Evolutionary conservation across 2,888 invertebrate species (phyloP), one percentile per base, ranked within the genome.

Genomic region (Euclidia mi): DNA sequence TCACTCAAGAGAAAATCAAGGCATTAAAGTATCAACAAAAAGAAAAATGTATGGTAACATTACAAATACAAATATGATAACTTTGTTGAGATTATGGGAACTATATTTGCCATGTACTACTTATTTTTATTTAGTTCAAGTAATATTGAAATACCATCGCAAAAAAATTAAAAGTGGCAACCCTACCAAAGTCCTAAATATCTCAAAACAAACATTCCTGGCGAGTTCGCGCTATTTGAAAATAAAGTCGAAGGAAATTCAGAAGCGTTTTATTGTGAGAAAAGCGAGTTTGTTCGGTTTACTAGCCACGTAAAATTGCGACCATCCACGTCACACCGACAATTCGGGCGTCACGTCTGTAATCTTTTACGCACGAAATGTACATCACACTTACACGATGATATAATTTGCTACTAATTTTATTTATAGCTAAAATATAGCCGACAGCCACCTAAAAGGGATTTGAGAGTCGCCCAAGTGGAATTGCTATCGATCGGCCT

Each of bases 171-270:
- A n/a, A n/a, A n/a, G n/a, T n/a, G n/a, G n/a, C n/a, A n/a, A n/a
- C n/a, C n/a, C n/a, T n/a, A n/a, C n/a, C n/a, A n/a, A 52, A 64
- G 75, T 71, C 75, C 80, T 82, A 84, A 87, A 85, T 82, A 87
- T 88, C 82, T 85, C 79, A 81, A 82, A 86, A 87, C 84, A 88
- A 88, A 88, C 87, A 90, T 87, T 87, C 79, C 83, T 68, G 56
- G 72, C 72, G 76, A 78, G 72, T 80, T 79, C 71, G 60, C 78
- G 75, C 81, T 77, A 78, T 87, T 86, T 74, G 79, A 78, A 86
- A 88, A 87, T 84, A 84, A 79, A 71, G 79, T 79, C 71, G 62
- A 76, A 78, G 78, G 77, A 82, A 85, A 83, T 85, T 84, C 79
- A 63, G 76, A 73, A 76, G 61, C 71, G 74, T 88, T 89, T 89